Percentiles rank a stretch among this genome's conserved stretches.
Conservation (phyloP, 1,140 invertebrate genomes). For the Venturia canescens region DNA sequence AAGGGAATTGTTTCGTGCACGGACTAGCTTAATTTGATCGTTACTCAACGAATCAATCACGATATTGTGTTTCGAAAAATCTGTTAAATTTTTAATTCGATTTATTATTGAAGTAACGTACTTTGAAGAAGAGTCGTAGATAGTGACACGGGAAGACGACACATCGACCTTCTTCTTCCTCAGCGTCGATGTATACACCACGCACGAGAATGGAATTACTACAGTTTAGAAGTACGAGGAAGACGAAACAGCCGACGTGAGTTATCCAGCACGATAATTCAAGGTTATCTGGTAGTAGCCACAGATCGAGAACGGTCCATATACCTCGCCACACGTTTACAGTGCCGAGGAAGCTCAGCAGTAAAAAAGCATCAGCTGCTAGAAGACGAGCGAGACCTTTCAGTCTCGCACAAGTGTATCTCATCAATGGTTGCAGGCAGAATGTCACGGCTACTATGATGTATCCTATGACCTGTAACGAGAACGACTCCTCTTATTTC, state of each 20-base stretch:
- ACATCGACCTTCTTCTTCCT: conserved; percentile 87
- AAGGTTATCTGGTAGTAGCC: conserved; percentile 86
- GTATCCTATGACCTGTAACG: conserved; percentile 86
- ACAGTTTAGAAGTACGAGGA: conserved; percentile 89
- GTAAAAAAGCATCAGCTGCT: conserved; percentile 85
- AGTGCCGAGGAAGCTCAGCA: conserved; percentile 87
- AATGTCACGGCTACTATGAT: conserved; percentile 84
- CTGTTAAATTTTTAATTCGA: too few species aligned
- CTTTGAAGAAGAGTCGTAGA: conserved; percentile 86
- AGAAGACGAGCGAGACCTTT: conserved; percentile 82
- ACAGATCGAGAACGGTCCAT: conserved; percentile 88
- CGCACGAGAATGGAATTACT: conserved; percentile 89
- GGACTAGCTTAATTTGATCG: too few species aligned
- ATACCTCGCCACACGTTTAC: conserved; percentile 92
- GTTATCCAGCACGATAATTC: conserved; percentile 87
- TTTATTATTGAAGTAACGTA: conserved; percentile 55
- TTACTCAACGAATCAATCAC: too few species aligned
- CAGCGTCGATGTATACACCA: conserved; percentile 90
- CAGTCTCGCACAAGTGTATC: conserved; percentile 81
- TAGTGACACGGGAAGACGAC: conserved; percentile 90
- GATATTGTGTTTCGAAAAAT: too few species aligned
- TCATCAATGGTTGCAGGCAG: conserved; percentile 83
- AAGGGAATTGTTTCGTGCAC: too few species aligned
- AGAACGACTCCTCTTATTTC: conserved; percentile 41
- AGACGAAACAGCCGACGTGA: conserved; percentile 83